These are phyloP conservation scores for Epistrophe grossulariae DNA, from an alignment of 2,888 invertebrate species.

Conservation along the genomic window DNA sequence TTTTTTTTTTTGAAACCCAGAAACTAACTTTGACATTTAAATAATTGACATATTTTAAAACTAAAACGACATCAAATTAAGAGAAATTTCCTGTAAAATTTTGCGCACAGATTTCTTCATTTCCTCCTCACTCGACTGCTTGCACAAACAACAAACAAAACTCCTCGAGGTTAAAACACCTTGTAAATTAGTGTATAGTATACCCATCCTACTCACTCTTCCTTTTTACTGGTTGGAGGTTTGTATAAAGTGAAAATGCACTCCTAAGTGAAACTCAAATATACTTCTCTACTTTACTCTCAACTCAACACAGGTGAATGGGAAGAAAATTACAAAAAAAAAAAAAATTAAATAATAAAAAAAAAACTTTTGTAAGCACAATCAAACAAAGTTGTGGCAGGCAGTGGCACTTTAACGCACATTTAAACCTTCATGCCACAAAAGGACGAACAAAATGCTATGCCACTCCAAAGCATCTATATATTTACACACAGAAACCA, in stretches of 20 bases:
- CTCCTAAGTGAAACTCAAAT: conserved; percentile 44
- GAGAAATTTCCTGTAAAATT: conserved; percentile 28
- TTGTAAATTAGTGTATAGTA: conserved; percentile 19
- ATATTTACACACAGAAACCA: background rate
- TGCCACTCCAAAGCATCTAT: conserved; percentile 9
- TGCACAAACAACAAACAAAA: conserved; percentile 15
- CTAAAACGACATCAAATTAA: conserved; percentile 30
- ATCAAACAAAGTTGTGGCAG: conserved; percentile 38
- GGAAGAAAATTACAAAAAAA: conserved; percentile 32
- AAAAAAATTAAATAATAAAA: conserved; percentile 20
- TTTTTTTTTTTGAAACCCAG: no score
- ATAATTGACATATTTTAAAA: conserved; percentile 26
- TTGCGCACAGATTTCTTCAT: conserved; percentile 33
- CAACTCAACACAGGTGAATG: background rate
- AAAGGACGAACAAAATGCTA: conserved; percentile 26
- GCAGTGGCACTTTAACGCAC: conserved; percentile 53
- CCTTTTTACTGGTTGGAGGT: background rate
- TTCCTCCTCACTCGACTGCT: background rate
- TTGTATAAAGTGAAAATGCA: conserved; percentile 25
- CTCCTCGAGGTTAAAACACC: conserved; percentile 14
- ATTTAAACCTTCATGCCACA: conserved; percentile 53
- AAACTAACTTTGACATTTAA: conserved; percentile 9
- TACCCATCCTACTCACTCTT: conserved; percentile 1
- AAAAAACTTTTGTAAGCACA: conserved; percentile 46
- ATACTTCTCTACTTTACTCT: background rate